Percentiles rank a stretch among this genome's conserved stretches.
These are phyloP conservation scores for Eidolon dupreanum DNA, from an alignment of 2,797 vertebrate genomes.

Conservation along the genomic window DNA sequence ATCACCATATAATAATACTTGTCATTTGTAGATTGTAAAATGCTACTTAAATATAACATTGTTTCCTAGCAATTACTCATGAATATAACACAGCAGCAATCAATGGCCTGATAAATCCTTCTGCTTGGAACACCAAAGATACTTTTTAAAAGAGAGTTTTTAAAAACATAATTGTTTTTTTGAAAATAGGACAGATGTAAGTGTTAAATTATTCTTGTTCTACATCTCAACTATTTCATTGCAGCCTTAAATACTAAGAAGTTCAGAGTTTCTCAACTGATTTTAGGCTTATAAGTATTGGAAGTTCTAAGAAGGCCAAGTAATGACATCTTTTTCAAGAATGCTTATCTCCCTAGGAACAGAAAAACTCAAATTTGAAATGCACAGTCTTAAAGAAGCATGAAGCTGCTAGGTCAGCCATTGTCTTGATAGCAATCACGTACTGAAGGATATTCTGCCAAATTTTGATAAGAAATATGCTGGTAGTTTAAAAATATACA, in stretches of 20 bases:
- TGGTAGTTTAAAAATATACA: slow-evolving; percentile 78
- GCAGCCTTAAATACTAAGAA: neutral
- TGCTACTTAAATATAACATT: neutral
- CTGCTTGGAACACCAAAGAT: neutral
- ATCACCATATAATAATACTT: neutral
- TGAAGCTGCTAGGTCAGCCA: slow-evolving; percentile 85
- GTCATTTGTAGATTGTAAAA: neutral
- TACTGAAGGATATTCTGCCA: slow-evolving; percentile 78
- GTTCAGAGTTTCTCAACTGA: neutral
- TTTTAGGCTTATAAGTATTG: slow-evolving; percentile 59
- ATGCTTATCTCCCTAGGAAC: slow-evolving; percentile 86
- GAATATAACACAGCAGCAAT: neutral
- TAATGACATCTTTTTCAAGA: slow-evolving; percentile 85
- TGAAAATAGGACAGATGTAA: neutral
- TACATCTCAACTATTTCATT: neutral
- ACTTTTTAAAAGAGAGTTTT: neutral
- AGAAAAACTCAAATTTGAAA: slow-evolving; percentile 84
- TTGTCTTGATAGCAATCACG: slow-evolving; percentile 80
- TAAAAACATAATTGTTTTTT: neutral
- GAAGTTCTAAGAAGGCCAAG: slow-evolving; percentile 61
- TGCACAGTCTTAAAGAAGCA: slow-evolving; percentile 86
- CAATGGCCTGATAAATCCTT: neutral
- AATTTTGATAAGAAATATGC: slow-evolving; percentile 83
- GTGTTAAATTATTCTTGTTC: neutral
- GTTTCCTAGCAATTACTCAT: neutral